Percentiles rank a stretch among this genome's conserved stretches.
Conservation (phyloP, 2,888 invertebrate species). For the Athripsodes cinereus region DNA sequence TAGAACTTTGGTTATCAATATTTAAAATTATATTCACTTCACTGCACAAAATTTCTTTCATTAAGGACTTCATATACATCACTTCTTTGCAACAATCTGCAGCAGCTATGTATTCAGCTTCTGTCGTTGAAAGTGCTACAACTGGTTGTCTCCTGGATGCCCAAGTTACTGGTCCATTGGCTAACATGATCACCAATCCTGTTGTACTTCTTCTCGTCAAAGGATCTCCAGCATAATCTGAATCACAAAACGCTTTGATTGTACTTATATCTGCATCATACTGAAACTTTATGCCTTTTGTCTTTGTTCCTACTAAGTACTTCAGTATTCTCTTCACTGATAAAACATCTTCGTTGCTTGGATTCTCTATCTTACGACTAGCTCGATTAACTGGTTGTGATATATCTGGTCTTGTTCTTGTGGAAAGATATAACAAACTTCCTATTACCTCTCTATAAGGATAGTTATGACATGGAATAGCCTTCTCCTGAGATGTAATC, state of each 20-base stretch:
- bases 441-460: background rate
- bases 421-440: background rate
- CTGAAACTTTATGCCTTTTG: background rate
- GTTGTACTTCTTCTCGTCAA: background rate
- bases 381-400: background rate
- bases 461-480: background rate
- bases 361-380: background rate
- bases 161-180: background rate
- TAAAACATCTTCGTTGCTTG: background rate
- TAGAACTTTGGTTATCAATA: background rate
- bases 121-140: no score
- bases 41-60: background rate
- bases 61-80: background rate
- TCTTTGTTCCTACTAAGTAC: background rate
- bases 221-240: background rate
- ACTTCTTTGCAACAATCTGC: conserved; percentile 3
- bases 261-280: background rate
- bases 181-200: background rate
- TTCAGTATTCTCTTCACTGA: background rate
- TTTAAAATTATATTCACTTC: background rate
- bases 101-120: no score
- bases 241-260: background rate
- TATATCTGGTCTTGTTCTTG: conserved; percentile 1
- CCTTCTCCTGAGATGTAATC: background rate
- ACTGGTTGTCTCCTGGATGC: background rate